Percentiles rank a stretch among this genome's conserved stretches.
Conservation (phyloP, 1,140 invertebrate genomes). For the Lepidurus packardi region DNA sequence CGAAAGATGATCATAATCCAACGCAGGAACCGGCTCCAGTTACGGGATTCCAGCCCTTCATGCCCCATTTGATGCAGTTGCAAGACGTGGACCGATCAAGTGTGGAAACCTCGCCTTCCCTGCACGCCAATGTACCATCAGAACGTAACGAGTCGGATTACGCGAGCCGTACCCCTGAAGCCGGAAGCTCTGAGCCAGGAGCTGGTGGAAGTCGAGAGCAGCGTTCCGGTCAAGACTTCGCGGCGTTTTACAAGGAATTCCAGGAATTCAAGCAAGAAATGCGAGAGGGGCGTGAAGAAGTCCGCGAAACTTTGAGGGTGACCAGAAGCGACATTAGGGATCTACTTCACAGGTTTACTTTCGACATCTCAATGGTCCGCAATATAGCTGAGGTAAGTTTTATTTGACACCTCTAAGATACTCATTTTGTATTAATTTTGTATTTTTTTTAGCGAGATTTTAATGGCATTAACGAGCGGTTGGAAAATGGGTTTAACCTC, state of each 20-base stretch:
- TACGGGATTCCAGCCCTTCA: neutral
- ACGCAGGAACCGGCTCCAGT: neutral
- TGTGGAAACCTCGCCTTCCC: neutral
- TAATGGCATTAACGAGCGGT: neutral
- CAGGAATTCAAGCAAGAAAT: neutral
- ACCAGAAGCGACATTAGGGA: neutral
- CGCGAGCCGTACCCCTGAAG: neutral
- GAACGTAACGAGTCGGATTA: neutral
- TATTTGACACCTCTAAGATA: neutral
- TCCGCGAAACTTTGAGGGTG: neutral
- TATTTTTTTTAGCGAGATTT: neutral
- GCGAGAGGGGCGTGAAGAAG: neutral
- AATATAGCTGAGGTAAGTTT: neutral
- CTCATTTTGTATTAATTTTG: neutral
- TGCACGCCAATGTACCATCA: neutral
- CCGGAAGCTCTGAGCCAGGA: neutral
- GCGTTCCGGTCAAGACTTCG: neutral
- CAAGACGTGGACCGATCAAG: neutral
- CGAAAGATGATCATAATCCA: neutral
- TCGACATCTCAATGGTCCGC: neutral
- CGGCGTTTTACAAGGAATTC: neutral
- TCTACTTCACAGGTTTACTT: neutral
- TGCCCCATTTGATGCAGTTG: neutral
- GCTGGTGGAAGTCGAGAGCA: neutral
- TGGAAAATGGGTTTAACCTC: neutral